Percentiles rank a stretch among this genome's conserved stretches.
These are phyloP conservation scores for Camponotus vicinus DNA, from an alignment of 1,140 invertebrate species.

Conservation along the genomic window DNA sequence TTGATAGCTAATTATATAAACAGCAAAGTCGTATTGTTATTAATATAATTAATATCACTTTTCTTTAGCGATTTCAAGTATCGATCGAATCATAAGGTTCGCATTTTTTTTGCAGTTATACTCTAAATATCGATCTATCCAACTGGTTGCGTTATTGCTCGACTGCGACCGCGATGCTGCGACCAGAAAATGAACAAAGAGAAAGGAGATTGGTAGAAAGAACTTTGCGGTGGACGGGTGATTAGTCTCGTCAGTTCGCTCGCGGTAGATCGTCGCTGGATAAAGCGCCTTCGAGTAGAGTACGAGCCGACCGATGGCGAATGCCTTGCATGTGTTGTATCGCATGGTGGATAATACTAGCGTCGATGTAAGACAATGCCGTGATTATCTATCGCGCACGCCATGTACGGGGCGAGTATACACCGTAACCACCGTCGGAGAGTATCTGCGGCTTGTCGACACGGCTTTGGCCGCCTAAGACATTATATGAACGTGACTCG, in stretches of 20 bases:
- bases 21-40: background rate
- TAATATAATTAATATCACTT: too few relatives aligned
- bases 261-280: constrained; percentile 55
- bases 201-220: constrained; percentile 57
- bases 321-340: constrained; percentile 50
- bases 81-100: background rate
- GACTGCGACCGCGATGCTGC: background rate
- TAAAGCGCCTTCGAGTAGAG: constrained; percentile 40
- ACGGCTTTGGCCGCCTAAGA: constrained; percentile 74
- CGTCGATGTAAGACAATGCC: constrained; percentile 83
- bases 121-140: background rate
- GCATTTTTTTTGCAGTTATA: background rate
- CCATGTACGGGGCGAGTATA: constrained; percentile 74
- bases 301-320: constrained; percentile 57
- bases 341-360: constrained; percentile 51
- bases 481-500: constrained; percentile 76
- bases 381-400: constrained; percentile 81
- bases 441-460: constrained; percentile 77
- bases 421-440: constrained; percentile 14
- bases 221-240: constrained; percentile 56
- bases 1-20: background rate
- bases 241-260: constrained; percentile 68
- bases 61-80: background rate
- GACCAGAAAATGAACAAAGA: constrained; percentile 29
- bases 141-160: background rate